A percentile compares a stretch with the other conserved stretches of the same genome.
phyloP scores from a whole-genome alignment of 2,797 vertebrate species.

The Phylloscopus collybita region DNA sequence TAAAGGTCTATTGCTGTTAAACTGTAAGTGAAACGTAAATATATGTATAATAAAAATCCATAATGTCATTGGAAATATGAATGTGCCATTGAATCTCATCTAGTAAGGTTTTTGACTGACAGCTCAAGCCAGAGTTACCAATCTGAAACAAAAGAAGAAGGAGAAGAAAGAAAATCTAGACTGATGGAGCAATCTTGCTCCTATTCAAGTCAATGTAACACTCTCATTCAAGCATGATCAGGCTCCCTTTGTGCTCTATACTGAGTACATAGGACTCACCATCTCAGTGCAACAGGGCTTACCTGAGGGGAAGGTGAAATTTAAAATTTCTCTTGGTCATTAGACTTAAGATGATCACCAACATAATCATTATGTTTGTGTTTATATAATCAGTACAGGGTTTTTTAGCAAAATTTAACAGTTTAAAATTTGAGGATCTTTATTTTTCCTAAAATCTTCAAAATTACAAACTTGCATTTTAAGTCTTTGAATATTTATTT shows the following conservation, averaged over 20 bases:
- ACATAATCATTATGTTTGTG: background rate
- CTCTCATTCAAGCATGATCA: conserved; percentile 60
- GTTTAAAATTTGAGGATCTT: background rate
- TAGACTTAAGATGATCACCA: background rate
- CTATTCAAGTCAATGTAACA: conserved; percentile 65
- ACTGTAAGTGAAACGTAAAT: conserved; percentile 28
- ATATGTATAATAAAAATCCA: conserved; percentile 16
- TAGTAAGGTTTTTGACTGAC: conserved; percentile 49
- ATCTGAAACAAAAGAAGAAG: conserved; percentile 61
- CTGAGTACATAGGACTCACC: conserved; percentile 2
- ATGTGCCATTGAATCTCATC: background rate
- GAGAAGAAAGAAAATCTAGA: conserved; percentile 62
- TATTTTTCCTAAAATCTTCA: background rate
- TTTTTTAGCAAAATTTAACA: background rate
- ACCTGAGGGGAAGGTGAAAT: background rate
- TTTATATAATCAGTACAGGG: background rate
- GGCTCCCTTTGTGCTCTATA: conserved; percentile 52
- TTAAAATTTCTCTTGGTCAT: background rate
- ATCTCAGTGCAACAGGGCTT: background rate
- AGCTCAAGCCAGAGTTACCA: conserved; percentile 25
- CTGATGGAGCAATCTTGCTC: conserved; percentile 62
- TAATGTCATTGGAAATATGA: conserved; percentile 23
- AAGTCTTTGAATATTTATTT: background rate
- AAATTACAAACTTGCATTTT: background rate
- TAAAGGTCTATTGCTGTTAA: background rate